phyloP scores from a whole-genome alignment of 2,113 vertebrate species.

The Pygoscelis adeliae region DNA sequence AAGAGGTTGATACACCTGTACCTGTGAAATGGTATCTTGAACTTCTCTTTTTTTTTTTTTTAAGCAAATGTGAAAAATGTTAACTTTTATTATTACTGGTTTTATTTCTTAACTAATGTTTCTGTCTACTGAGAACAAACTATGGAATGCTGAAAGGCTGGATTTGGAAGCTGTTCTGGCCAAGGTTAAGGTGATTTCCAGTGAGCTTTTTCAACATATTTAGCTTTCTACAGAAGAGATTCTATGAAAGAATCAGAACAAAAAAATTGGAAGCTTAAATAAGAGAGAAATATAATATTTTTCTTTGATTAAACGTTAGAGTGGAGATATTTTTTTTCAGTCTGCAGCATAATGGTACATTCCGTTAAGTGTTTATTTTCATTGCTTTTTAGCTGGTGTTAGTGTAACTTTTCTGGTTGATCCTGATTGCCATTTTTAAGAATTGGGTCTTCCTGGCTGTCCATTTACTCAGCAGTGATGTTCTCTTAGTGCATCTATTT shows the following conservation, averaged over 20 bases:
- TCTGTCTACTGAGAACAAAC: neutral
- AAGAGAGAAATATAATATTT: neutral
- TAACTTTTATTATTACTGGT: neutral
- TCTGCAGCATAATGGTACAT: neutral
- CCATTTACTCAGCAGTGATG: neutral
- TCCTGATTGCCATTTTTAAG: neutral
- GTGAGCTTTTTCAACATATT: neutral
- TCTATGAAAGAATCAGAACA: neutral
- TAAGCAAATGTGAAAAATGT: neutral
- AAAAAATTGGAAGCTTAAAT: neutral
- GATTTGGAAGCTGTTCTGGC: neutral
- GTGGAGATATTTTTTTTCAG: neutral
- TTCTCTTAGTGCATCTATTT: neutral
- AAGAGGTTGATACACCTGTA: neutral
- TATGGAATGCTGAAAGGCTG: neutral
- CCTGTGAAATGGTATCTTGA: neutral
- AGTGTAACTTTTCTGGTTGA: neutral
- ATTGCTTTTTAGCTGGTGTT: neutral
- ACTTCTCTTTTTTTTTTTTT: neutral
- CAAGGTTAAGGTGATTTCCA: neutral
- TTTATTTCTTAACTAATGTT: neutral
- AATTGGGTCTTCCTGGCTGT: neutral
- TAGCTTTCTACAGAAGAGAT: neutral
- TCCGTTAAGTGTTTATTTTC: neutral
- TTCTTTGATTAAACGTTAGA: neutral